A percentile compares a stretch with the other conserved stretches of the same genome.
phyloP scores from a whole-genome alignment of 2,797 vertebrate genomes.

The Rhyacichthys aspro region DNA sequence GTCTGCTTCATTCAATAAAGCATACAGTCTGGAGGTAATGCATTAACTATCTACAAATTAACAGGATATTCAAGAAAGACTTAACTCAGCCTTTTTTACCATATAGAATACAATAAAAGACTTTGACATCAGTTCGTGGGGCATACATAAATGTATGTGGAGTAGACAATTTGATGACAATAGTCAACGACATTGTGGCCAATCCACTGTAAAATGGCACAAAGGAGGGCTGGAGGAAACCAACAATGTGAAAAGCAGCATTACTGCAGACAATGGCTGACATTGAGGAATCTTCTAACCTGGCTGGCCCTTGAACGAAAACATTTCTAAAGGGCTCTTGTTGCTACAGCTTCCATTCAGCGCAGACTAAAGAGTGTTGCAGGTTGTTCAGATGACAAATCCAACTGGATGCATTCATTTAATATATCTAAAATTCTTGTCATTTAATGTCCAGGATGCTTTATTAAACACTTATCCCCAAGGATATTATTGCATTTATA shows the following conservation, averaged over 20 bases:
- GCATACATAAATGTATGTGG: background rate
- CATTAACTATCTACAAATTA: no score
- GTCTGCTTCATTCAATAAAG: no score
- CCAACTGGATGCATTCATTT: background rate
- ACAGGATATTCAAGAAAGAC: background rate
- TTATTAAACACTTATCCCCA: background rate
- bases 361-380: background rate
- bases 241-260: background rate
- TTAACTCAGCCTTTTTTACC: background rate
- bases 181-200: background rate
- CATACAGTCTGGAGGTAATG: no score
- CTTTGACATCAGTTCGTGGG: background rate
- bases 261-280: constrained; percentile 17
- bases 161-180: background rate
- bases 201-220: constrained; percentile 1
- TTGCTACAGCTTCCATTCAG: background rate
- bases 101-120: background rate
- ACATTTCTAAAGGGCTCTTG: constrained; percentile 8
- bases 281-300: constrained; percentile 19
- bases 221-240: background rate
- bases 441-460: background rate
- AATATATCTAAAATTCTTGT: background rate
- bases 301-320: constrained; percentile 4
- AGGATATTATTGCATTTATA: background rate
- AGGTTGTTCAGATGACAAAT: background rate